These are phyloP conservation scores for Cavia porcellus DNA, from an alignment of 2,113 vertebrate species.

Conservation along the genomic window DNA sequence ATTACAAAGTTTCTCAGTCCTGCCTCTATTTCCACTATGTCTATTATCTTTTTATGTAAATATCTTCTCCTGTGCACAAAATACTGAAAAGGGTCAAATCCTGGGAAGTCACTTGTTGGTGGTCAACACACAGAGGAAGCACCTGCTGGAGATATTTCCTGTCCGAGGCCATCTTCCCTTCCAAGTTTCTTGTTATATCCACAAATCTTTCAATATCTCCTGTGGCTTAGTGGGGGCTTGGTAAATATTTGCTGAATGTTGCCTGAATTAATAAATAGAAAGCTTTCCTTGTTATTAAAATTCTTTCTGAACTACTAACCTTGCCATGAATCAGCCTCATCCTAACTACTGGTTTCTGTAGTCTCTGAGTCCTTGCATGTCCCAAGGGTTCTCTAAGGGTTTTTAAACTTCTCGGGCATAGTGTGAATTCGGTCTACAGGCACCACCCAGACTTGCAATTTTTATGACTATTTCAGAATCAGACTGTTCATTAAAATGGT, in stretches of 20 bases:
- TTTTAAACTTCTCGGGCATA: neutral
- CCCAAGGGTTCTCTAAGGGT: neutral
- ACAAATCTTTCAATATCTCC: neutral
- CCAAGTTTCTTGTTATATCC: constrained; percentile 5
- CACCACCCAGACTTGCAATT: neutral
- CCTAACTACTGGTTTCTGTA: neutral
- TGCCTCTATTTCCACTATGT: neutral
- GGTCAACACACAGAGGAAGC: constrained; percentile 70
- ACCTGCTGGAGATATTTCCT: constrained; percentile 73
- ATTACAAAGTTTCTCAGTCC: neutral
- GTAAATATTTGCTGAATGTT: constrained; percentile 51
- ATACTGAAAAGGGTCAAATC: constrained; percentile 60
- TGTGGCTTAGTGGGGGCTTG: neutral
- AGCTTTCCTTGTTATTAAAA: neutral
- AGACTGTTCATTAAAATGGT: neutral
- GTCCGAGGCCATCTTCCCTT: constrained; percentile 53
- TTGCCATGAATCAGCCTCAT: neutral
- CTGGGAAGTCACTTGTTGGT: constrained; percentile 55
- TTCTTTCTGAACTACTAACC: neutral
- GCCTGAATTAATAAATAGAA: neutral
- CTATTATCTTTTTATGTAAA: constrained; percentile 55
- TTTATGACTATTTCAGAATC: neutral
- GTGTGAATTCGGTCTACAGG: neutral
- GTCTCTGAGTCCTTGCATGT: neutral
- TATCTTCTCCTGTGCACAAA: constrained; percentile 50